phyloP scores from a whole-genome alignment of 2,797 vertebrate species.

The Chlorospingus flavigularis region DNA sequence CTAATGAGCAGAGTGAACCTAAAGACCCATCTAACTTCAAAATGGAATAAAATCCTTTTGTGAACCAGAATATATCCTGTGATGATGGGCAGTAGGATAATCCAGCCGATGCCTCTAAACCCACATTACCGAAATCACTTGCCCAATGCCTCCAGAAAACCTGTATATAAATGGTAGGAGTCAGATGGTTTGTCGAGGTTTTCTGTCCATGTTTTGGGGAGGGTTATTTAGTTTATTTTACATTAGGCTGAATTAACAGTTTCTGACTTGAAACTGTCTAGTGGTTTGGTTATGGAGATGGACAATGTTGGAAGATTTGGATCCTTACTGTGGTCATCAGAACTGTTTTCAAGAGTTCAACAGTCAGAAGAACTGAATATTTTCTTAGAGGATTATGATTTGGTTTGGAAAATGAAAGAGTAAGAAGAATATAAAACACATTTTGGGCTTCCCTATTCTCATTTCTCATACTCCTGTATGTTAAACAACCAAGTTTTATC shows the following conservation, averaged over 20 bases:
- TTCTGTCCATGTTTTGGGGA: background rate
- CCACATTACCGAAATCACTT: rapidly evolving
- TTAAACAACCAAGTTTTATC: constrained; percentile 28
- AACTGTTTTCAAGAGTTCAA: background rate
- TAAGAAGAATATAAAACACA: constrained; percentile 28
- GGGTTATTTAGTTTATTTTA: background rate
- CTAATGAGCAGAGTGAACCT: background rate
- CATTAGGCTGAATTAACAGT: background rate
- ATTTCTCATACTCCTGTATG: background rate
- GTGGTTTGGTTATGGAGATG: background rate
- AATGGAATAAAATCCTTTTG: background rate
- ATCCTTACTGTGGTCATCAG: background rate
- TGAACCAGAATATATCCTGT: background rate
- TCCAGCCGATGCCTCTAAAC: background rate
- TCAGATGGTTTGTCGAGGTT: background rate
- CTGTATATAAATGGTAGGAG: background rate
- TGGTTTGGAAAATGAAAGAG: constrained; percentile 24
- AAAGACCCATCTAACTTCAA: background rate
- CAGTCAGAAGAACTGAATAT: background rate
- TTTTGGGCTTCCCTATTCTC: background rate
- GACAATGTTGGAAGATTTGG: background rate
- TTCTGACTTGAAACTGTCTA: background rate
- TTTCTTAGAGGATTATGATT: constrained; percentile 5
- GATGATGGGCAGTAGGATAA: background rate
- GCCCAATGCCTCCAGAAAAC: background rate